Evolutionary conservation across 2,113 vertebrate genomes (phyloP).

Genomic region (Chamaetylas fuelleborni): DNA sequence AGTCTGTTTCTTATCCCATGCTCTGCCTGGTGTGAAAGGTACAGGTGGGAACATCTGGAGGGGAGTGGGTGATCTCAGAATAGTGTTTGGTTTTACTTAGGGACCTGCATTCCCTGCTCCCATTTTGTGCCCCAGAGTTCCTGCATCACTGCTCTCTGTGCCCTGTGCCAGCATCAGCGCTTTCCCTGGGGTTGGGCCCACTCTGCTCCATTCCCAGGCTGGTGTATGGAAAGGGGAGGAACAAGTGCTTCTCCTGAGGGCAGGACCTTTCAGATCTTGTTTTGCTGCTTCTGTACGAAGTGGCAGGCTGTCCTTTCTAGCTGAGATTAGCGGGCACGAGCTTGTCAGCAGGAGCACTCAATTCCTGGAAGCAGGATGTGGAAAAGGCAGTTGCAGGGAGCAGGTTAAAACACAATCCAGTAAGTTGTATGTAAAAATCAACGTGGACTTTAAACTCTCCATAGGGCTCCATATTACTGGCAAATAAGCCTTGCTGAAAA

Average conservation of each 20-base stretch:
- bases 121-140: background rate
- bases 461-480: background rate
- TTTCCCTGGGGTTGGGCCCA: background rate
- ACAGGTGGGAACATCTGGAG: background rate
- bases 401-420: background rate
- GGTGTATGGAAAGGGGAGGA: background rate
- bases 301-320: constrained; percentile 28
- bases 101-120: background rate
- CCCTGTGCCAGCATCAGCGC: background rate
- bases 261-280: constrained; percentile 43
- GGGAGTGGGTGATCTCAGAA: background rate
- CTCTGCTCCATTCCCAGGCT: background rate
- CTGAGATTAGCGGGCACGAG: background rate
- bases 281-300: background rate
- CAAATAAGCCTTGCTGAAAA: background rate
- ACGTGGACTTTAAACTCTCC: background rate
- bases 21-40: accelerated
- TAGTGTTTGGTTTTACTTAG: background rate
- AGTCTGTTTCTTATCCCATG: background rate
- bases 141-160: accelerated
- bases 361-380: background rate
- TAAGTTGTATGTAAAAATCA: background rate
- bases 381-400: background rate
- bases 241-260: constrained; percentile 5
- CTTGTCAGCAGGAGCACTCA: background rate